Evolutionary conservation across 1,140 invertebrate species (phyloP), one percentile per base, ranked within the genome.

Genomic region (Drosophila simulans): DNA sequence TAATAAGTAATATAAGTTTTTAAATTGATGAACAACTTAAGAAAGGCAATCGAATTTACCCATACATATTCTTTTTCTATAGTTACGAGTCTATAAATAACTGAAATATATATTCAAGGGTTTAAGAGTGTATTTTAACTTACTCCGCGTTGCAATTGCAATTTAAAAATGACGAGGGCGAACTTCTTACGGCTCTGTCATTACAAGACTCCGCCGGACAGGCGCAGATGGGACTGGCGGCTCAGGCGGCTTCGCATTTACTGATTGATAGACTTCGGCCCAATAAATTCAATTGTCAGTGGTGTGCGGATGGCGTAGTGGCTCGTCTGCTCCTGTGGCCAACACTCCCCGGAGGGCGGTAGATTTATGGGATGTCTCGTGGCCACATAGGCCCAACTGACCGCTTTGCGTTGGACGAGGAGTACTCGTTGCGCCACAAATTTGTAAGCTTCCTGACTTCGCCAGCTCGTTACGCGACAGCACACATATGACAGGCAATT

Each of bases 261-360:
- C 83, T 86, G 83, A 86, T 86, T 88, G 83, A 86, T 86, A 64
- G 79, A 83, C 83, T 76, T 69, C 70, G 64, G 75, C 59, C 70
- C 83, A 83, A 86, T 86, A 86, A 86, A 86, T 86, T 86, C 82
- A 85, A 85, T 85, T 85, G 82, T 88, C 82, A 88, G 83, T 57
- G 72, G 52, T 73, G 35, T 73, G 35, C 53, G 43, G 15, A 34
- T 59, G 54, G 42, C 57, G 48, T 31, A 11, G 48, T 17, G 8
- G 77, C 27, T 52, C 57, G 39, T 60, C 53, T 48, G 48, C 49
- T 59, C 57, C 17, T 37, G 34, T n/a, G 37, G 43, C 55, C 45
- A 20, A 22, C 17, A 20, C 34, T 45, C 68, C 58, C 58, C 45
- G 31, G 31, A 42, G 72, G 62, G 27, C 34, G 15, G 63, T 35